Percentiles rank a stretch among this genome's conserved stretches.
These are phyloP conservation scores for Ameiurus melas DNA, from an alignment of 2,113 vertebrate species.

Conservation along the genomic window DNA sequence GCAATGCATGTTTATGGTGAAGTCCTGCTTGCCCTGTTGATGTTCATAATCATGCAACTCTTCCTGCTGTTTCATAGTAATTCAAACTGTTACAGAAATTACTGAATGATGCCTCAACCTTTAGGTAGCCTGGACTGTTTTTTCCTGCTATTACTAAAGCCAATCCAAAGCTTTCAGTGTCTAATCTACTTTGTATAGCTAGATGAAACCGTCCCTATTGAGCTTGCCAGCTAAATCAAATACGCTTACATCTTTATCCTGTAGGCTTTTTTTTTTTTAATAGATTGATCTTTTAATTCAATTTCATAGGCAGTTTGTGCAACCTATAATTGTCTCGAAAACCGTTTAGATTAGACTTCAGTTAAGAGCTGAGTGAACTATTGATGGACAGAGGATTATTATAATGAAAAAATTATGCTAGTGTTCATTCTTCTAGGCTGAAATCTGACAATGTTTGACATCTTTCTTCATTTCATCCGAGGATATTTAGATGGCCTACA, in stretches of 20 bases:
- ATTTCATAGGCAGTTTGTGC: neutral
- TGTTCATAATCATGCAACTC: neutral
- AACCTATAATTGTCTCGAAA: neutral
- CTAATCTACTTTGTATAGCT: neutral
- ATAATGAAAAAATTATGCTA: neutral
- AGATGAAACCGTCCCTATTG: neutral
- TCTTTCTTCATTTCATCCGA: neutral
- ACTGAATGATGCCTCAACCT: neutral
- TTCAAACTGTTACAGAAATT: neutral
- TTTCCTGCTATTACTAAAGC: neutral
- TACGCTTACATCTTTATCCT: neutral
- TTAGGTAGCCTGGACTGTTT: neutral
- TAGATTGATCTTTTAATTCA: neutral
- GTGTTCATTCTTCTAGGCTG: neutral
- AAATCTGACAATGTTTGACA: neutral
- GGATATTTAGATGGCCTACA: neutral
- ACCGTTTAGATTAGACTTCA: neutral
- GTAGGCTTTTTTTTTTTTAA: no score
- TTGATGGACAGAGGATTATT: neutral
- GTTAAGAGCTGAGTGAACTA: neutral
- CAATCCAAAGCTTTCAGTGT: neutral
- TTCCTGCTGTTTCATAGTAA: neutral
- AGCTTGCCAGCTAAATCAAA: neutral
- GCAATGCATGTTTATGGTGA: neutral
- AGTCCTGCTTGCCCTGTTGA: neutral